Conservation (phyloP, 1,140 invertebrate genomes). For the Plectrocnemia conspersa region DNA sequence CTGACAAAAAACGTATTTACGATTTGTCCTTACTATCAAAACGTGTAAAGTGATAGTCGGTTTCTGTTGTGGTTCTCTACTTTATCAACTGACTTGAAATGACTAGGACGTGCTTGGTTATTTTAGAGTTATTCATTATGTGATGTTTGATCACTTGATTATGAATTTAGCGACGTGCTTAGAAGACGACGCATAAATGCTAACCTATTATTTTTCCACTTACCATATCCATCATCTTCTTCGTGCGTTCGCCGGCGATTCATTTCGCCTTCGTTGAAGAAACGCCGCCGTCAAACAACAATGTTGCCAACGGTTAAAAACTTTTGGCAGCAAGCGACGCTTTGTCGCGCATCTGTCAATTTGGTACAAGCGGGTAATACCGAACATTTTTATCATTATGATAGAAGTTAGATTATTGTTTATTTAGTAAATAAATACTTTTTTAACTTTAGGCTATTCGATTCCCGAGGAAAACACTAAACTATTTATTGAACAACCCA, state of each 20-base stretch:
- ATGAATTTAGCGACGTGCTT: slow-evolving; percentile 3
- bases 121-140: background rate
- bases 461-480: background rate
- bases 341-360: background rate
- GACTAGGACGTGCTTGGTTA: no score
- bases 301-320: no score
- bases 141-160: background rate
- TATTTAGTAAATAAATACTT: no score
- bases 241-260: slow-evolving; percentile 71
- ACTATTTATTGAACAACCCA: background rate
- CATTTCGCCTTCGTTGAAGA: slow-evolving; percentile 49
- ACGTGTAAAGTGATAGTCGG: background rate
- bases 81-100: background rate
- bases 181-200: no score
- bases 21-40: background rate
- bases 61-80: background rate
- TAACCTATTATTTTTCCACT: no score
- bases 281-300: background rate
- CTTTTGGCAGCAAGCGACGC: background rate
- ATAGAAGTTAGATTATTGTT: background rate
- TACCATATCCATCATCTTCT: slow-evolving; percentile 77
- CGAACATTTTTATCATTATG: background rate
- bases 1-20: no score
- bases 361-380: background rate
- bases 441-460: no score